Conservation (phyloP, 2,888 invertebrate genomes). For the Subacronicta megacephala region DNA sequence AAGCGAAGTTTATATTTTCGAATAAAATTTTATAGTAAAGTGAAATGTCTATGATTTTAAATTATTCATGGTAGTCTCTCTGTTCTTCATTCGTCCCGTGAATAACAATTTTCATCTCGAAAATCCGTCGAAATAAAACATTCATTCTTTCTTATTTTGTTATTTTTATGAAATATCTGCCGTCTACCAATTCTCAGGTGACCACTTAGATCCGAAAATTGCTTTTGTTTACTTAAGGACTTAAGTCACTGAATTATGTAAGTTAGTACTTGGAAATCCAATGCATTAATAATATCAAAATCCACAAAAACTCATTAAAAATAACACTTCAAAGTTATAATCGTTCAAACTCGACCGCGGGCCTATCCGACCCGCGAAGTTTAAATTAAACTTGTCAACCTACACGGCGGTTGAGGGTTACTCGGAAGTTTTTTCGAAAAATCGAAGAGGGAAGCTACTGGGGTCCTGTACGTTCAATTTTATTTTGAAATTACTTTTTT, state of each 20-base stretch:
- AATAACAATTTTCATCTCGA: conserved; percentile 14
- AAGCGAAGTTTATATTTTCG: no score
- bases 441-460: conserved; percentile 21
- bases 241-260: conserved; percentile 57
- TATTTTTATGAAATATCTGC: conserved; percentile 33
- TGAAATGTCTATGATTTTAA: neutral
- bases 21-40: no score
- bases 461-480: conserved; percentile 56
- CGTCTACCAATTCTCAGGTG: conserved; percentile 37
- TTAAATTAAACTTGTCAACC: conserved; percentile 87
- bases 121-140: conserved; percentile 19
- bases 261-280: conserved; percentile 63
- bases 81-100: neutral
- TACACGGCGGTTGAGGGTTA: conserved; percentile 61
- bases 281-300: conserved; percentile 77
- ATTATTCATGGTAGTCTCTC: neutral
- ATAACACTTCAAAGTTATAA: conserved; percentile 85
- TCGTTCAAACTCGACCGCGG: conserved; percentile 72
- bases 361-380: conserved; percentile 76
- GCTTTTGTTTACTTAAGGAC: conserved; percentile 55
- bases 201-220: conserved; percentile 44
- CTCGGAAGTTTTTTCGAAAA: conserved; percentile 46
- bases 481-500: conserved; percentile 12
- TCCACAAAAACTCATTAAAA: conserved; percentile 84
- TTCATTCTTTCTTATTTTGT: conserved; percentile 19